Evolutionary conservation across 2,888 invertebrate genomes (phyloP), one percentile per base, ranked within the genome.

Genomic region (Phyllotreta cruciferae): DNA sequence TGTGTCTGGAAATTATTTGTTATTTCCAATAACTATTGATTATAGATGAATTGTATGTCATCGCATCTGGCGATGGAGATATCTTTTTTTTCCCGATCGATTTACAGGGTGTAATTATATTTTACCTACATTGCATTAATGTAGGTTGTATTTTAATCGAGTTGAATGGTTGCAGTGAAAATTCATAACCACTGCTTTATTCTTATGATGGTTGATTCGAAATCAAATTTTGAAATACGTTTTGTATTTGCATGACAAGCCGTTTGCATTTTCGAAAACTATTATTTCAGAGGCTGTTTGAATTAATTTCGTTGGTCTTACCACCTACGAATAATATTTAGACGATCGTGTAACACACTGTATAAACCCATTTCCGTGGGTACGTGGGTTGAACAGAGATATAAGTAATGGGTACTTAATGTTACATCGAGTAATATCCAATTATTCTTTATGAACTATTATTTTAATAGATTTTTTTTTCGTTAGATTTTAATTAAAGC

Each of bases 11-110:
- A 74, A 74, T 75, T 75, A 74, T 75, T 75, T 69, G 71, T 73
- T 72, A 73, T 75, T 75, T 74, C 73, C 69, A 73, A 70, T 67
- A 71, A 64, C 71, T 74, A 75, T 75, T 74, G 74, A 75, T 74
- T 74, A 73, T 70, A 74, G 64, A 69, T 63, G 71, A 74, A 75
- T 74, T 74, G 71, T 75, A 74, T 75, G 75, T 75, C 75, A 73
- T 74, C 72, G 71, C 71, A 70, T 72, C 71, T 70, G 74, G 66
- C 61, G 62, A 24, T 67, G 66, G 69, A 62, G 67, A 66, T 70
- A 69, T 70, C 68, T 66, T 66, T 64, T 52, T 62, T 56, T 45
- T 55, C 52, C 52, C 38, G 52, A 55, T 47, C 14, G 8, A 52
- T 37, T 13, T 52, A 49, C 49, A 49, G 35, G 49, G 35, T 35